These are phyloP conservation scores for Dipus sagitta DNA, from an alignment of 2,797 vertebrate genomes.

Conservation along the genomic window DNA sequence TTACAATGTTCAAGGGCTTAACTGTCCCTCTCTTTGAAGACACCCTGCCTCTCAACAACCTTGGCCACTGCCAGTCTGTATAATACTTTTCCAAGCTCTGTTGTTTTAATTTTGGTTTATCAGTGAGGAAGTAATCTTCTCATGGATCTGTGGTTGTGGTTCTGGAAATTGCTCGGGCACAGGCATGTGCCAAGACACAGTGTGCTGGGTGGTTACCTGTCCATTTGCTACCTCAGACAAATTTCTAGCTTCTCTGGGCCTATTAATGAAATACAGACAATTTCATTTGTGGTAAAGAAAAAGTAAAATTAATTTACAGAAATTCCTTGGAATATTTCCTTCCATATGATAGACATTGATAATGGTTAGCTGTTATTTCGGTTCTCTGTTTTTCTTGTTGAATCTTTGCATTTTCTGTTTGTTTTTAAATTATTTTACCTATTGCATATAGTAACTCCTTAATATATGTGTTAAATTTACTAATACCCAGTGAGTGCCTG, in stretches of 20 bases:
- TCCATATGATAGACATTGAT: neutral
- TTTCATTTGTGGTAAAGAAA: neutral
- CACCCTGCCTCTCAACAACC: neutral
- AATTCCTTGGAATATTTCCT: neutral
- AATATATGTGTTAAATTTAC: neutral
- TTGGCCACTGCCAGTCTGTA: neutral
- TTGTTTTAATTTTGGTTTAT: constrained; percentile 23
- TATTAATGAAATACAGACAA: neutral
- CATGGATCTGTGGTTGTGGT: neutral
- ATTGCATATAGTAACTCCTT: neutral
- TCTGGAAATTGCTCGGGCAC: neutral
- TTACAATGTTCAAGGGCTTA: neutral
- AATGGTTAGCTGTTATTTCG: neutral
- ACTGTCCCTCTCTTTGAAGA: neutral
- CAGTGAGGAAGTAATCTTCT: neutral
- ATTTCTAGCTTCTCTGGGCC: neutral
- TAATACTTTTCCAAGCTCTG: neutral
- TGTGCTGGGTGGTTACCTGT: neutral
- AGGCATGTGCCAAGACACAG: no score
- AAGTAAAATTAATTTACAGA: neutral
- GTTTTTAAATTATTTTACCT: neutral
- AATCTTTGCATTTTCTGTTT: constrained; percentile 24
- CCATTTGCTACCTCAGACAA: neutral
- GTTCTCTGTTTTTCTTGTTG: neutral
- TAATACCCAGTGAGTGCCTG: accelerated